Evolutionary conservation across 1,140 invertebrate species (phyloP).

Genomic region (Brachionus sp.): DNA sequence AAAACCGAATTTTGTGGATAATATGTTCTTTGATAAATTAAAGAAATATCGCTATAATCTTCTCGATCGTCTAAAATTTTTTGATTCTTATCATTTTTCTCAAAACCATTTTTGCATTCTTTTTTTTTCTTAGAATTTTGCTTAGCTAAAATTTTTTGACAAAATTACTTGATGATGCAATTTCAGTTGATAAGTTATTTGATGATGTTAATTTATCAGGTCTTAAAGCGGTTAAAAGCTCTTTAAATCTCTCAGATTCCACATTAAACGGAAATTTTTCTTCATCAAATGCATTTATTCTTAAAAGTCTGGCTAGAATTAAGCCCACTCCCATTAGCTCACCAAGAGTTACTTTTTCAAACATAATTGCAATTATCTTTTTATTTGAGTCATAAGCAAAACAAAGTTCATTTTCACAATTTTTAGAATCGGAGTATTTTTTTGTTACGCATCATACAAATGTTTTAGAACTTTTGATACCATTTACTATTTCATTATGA

Average conservation of each 20-base stretch:
- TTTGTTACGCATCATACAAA: constrained; percentile 59
- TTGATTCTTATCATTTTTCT: not conserved
- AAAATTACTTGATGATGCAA: not conserved
- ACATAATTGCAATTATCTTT: constrained; percentile 60
- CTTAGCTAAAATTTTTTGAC: not conserved
- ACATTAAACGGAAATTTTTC: not conserved
- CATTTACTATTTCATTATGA: constrained; percentile 59
- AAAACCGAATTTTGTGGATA: not conserved
- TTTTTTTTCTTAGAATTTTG: not conserved
- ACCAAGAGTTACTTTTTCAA: constrained; percentile 48
- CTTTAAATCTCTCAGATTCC: not conserved
- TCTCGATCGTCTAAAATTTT: not conserved
- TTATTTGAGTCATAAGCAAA: constrained; percentile 60
- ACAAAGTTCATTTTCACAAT: constrained; percentile 59
- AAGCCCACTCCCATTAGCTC: not conserved
- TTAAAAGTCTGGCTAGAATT: not conserved
- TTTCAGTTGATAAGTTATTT: not conserved
- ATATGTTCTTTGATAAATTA: not conserved
- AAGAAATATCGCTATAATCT: not conserved
- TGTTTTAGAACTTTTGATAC: constrained; percentile 54
- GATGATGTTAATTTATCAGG: not conserved
- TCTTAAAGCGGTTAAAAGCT: not conserved
- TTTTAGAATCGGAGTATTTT: constrained; percentile 59
- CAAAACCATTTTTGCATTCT: not conserved
- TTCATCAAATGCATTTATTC: constrained; percentile 8